A percentile compares a stretch with the other conserved stretches of the same genome.
Evolutionary conservation across 1,140 invertebrate genomes (phyloP).

Genomic region (Hylaeus volcanicus): DNA sequence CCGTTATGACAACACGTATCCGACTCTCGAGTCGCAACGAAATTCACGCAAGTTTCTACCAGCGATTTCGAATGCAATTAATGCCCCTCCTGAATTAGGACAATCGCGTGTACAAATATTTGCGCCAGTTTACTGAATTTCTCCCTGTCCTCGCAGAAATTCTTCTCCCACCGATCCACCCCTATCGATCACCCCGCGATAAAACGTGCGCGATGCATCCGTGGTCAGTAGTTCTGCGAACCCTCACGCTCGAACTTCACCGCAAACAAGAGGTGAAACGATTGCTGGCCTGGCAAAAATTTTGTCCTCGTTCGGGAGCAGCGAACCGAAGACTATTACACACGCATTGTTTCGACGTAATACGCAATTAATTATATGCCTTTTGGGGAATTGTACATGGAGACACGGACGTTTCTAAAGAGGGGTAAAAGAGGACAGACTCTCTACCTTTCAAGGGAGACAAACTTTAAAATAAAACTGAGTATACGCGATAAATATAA

Average conservation of each 20-base stretch:
- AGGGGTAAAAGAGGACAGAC: no score
- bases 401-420: no score
- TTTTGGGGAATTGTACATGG: no score
- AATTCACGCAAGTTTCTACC: neutral
- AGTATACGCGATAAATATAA: no score
- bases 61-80: conserved; percentile 10
- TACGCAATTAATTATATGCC: neutral
- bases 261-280: neutral
- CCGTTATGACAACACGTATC: neutral
- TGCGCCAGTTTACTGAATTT: conserved; percentile 21
- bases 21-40: neutral
- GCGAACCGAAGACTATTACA: neutral
- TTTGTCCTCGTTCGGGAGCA: neutral
- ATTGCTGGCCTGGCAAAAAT: neutral
- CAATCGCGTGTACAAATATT: conserved; percentile 26
- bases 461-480: no score
- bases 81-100: neutral
- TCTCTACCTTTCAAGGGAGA: no score
- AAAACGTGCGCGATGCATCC: conserved; percentile 17
- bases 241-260: rapidly evolving
- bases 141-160: conserved; percentile 6
- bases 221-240: neutral
- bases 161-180: conserved; percentile 2
- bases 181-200: conserved; percentile 30
- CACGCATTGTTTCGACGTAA: neutral